These are phyloP conservation scores for Drosophila teissieri DNA, from an alignment of 1,140 invertebrate species.

Conservation along the genomic window DNA sequence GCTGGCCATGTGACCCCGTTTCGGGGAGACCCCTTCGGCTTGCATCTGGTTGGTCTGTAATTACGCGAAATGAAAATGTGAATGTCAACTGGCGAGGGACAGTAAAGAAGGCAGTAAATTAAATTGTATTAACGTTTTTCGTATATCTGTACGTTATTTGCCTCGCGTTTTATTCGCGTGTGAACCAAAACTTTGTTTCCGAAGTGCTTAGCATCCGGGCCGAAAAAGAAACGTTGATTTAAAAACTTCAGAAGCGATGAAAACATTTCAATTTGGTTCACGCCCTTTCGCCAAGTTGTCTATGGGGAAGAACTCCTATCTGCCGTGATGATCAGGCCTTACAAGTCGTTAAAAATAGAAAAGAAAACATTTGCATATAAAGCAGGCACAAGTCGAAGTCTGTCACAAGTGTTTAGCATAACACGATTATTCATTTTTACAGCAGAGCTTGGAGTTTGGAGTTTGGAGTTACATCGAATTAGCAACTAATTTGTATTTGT, in stretches of 20 bases:
- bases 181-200: conserved; percentile 39
- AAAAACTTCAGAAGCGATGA: conserved; percentile 39
- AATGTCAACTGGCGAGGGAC: conserved; percentile 61
- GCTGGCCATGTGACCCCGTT: conserved; percentile 61
- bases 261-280: conserved; percentile 67
- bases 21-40: conserved; percentile 39
- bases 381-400: conserved; percentile 22
- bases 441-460: conserved; percentile 53
- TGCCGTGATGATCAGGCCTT: conserved; percentile 39
- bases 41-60: conserved; percentile 46
- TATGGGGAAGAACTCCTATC: conserved; percentile 36
- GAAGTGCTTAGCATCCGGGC: background rate
- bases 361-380: conserved; percentile 45
- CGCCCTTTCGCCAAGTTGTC: conserved; percentile 32
- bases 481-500: conserved; percentile 59
- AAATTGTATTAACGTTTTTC: conserved; percentile 76
- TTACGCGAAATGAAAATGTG: conserved; percentile 75
- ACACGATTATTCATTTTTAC: conserved; percentile 68
- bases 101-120: conserved; percentile 68
- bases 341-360: conserved; percentile 43
- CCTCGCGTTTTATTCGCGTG: conserved; percentile 53
- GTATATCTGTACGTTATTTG: conserved; percentile 43
- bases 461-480: conserved; percentile 54
- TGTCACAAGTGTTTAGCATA: conserved; percentile 62
- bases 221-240: conserved; percentile 20